These are phyloP conservation scores for Siniperca undulata DNA, from an alignment of 2,797 vertebrate genomes.

Conservation along the genomic window DNA sequence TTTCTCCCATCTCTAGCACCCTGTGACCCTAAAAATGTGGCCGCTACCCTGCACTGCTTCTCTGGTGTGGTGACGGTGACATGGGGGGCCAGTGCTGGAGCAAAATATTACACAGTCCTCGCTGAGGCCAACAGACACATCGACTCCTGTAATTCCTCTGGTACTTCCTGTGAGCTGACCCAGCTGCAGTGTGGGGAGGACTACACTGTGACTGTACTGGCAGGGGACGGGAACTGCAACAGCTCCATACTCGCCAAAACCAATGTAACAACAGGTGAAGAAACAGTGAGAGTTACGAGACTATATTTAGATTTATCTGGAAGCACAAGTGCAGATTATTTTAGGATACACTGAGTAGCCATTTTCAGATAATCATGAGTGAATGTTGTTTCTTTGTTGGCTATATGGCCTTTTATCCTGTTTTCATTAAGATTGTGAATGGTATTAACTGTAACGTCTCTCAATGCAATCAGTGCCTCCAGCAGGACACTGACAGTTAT, in stretches of 20 bases:
- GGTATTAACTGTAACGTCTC: background rate
- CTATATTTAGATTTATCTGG: background rate
- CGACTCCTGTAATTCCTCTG: conserved; percentile 63
- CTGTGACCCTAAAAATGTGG: conserved; percentile 78
- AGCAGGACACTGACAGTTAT: background rate
- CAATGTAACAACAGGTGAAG: conserved; percentile 80
- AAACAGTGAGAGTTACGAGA: background rate
- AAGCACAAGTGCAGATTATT: background rate
- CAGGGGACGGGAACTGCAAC: conserved; percentile 81
- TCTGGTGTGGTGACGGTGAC: conserved; percentile 70
- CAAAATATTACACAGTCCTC: conserved; percentile 72
- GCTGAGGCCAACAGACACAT: conserved; percentile 61
- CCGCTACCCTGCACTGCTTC: conserved; percentile 68
- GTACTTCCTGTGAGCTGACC: conserved; percentile 74
- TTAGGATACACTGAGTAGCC: background rate
- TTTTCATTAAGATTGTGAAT: background rate
- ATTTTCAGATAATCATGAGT: background rate
- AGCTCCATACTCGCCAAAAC: conserved; percentile 69
- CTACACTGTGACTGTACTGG: conserved; percentile 81
- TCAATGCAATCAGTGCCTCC: background rate
- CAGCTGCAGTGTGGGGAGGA: conserved; percentile 78
- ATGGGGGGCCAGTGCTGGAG: conserved; percentile 77
- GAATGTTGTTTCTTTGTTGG: background rate
- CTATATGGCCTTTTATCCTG: background rate
- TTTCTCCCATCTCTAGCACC: conserved; percentile 71